Evolutionary conservation across 2,888 invertebrate species (phyloP).

Genomic region (Dasysyrphus tricinctus): DNA sequence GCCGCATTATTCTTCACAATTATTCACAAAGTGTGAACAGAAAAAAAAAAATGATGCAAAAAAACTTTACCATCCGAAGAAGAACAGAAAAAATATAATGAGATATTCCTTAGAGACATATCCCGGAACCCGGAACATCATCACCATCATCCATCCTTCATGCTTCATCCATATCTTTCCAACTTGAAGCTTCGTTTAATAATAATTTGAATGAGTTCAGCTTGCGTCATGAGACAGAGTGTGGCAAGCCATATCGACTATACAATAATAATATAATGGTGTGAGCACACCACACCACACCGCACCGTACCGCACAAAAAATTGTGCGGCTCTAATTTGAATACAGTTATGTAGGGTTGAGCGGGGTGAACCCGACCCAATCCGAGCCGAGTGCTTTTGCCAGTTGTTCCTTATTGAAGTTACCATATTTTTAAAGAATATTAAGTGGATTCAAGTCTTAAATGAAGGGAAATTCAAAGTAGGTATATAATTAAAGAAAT

Average conservation of each 20-base stretch:
- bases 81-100: constrained; percentile 54
- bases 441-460: constrained; percentile 53
- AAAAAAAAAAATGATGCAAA: constrained; percentile 29
- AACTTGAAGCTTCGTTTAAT: constrained; percentile 47
- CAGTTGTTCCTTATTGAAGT: constrained; percentile 32
- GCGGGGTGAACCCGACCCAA: neutral
- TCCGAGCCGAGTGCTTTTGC: neutral
- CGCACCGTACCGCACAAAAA: constrained; percentile 32
- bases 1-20: constrained; percentile 66
- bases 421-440: constrained; percentile 32
- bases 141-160: constrained; percentile 39
- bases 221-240: constrained; percentile 43
- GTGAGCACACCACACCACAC: neutral
- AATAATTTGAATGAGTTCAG: constrained; percentile 68
- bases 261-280: constrained; percentile 18
- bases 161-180: constrained; percentile 5
- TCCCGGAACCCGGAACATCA: constrained; percentile 56
- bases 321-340: constrained; percentile 48
- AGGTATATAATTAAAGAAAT: constrained; percentile 56
- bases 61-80: constrained; percentile 4
- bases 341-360: constrained; percentile 12
- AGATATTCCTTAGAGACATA: constrained; percentile 64
- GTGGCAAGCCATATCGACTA: constrained; percentile 18
- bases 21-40: constrained; percentile 70
- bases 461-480: constrained; percentile 33